A percentile compares a stretch with the other conserved stretches of the same genome.
Evolutionary conservation across 2,797 vertebrate genomes (phyloP).

Genomic region (Cirrhinus mrigala): DNA sequence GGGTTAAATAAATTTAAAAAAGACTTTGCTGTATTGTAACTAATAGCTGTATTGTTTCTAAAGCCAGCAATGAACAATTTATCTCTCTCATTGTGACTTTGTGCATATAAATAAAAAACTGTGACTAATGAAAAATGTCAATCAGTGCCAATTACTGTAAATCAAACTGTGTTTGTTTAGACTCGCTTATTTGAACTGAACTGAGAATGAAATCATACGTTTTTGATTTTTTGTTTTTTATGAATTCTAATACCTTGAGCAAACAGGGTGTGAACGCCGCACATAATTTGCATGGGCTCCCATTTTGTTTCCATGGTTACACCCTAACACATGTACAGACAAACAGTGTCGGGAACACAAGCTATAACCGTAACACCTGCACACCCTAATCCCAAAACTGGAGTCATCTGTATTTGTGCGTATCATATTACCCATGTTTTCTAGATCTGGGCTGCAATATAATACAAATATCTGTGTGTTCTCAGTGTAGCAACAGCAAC

Average conservation of each 20-base stretch:
- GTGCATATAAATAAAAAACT: background rate
- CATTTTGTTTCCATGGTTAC: conserved; percentile 45
- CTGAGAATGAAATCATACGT: background rate
- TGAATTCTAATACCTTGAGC: conserved; percentile 3
- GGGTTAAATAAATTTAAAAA: background rate
- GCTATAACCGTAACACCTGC: conserved; percentile 43
- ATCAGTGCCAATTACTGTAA: background rate
- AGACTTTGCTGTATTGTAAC: background rate
- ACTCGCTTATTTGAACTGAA: background rate
- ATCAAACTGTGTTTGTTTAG: background rate
- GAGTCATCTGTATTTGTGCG: conserved; percentile 1
- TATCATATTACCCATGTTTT: conserved; percentile 32
- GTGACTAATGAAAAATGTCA: background rate
- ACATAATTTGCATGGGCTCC: conserved; percentile 34
- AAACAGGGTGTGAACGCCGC: background rate
- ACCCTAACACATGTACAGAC: conserved; percentile 31
- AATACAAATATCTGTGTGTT: conserved; percentile 28
- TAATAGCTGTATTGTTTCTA: background rate
- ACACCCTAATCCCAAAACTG: conserved; percentile 41
- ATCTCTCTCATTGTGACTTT: background rate
- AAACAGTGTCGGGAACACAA: conserved; percentile 46
- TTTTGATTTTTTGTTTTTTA: background rate
- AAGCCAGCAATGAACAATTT: background rate
- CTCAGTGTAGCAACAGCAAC: conserved; percentile 46
- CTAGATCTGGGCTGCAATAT: conserved; percentile 18